Evolutionary conservation across 92 coral and sea anemone species (phyloP).

Genomic region (Porites evermanni): DNA sequence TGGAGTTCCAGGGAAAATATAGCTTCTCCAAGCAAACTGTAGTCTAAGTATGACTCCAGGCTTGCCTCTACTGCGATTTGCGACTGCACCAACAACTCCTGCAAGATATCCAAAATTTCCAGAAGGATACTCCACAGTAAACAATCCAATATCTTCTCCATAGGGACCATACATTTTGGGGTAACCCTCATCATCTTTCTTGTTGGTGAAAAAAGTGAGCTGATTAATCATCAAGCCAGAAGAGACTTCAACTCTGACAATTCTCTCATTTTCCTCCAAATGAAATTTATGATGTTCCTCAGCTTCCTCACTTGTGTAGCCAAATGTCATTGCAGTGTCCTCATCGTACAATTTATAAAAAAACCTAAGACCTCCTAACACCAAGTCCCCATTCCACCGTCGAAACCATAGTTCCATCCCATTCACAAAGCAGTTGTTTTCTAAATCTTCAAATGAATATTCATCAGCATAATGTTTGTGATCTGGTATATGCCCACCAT

Average conservation of each 20-base stretch:
- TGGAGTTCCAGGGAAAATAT: conserved; percentile 58
- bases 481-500: conserved; percentile 55
- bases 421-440: conserved; percentile 45
- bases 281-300: conserved; percentile 62
- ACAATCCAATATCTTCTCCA: conserved; percentile 83
- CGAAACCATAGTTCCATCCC: conserved; percentile 93
- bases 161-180: conserved; percentile 68
- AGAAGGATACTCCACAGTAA: conserved; percentile 54
- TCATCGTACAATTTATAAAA: conserved; percentile 45
- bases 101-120: conserved; percentile 72
- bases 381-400: conserved; percentile 78
- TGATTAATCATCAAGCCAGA: conserved; percentile 89
- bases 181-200: conserved; percentile 45
- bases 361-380: conserved; percentile 77
- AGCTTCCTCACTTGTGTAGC: conserved; percentile 45
- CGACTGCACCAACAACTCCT: conserved; percentile 70
- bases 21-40: conserved; percentile 76
- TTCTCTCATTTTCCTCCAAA: conserved; percentile 74
- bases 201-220: conserved; percentile 79
- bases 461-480: conserved; percentile 25
- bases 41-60: conserved; percentile 69
- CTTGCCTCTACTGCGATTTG: conserved; percentile 56
- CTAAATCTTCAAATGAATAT: conserved; percentile 32
- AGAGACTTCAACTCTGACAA: conserved; percentile 70
- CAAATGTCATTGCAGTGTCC: conserved; percentile 52